phyloP scores from a whole-genome alignment of 1,140 invertebrate species.

The Aphidius ervi region DNA sequence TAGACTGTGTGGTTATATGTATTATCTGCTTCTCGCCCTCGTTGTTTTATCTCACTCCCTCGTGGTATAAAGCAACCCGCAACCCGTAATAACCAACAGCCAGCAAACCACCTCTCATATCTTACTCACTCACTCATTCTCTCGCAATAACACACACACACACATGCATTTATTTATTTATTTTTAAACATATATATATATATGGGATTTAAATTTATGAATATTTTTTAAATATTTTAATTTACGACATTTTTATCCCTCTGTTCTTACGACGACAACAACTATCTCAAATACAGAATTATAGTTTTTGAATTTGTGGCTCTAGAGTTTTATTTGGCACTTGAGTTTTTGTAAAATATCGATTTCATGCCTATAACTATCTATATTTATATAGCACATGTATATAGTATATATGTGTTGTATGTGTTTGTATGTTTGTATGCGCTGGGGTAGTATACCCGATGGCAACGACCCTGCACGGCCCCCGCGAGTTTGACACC shows the following conservation, averaged over 20 bases:
- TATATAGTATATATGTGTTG: neutral
- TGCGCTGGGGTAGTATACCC: conserved; percentile 36
- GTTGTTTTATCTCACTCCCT: conserved; percentile 4
- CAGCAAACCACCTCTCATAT: neutral
- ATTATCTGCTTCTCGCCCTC: conserved; percentile 13
- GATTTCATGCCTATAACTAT: conserved; percentile 30
- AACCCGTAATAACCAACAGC: neutral
- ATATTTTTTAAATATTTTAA: no score
- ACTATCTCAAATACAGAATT: no score
- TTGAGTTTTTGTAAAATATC: conserved; percentile 37
- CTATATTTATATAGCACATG: conserved; percentile 2
- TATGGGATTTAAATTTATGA: no score
- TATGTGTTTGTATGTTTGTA: conserved; percentile 8
- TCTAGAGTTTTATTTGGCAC: neutral
- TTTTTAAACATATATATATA: no score
- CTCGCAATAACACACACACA: no score
- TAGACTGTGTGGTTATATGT: neutral
- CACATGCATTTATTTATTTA: no score
- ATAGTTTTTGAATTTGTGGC: no score
- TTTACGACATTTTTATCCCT: neutral
- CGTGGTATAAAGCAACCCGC: neutral
- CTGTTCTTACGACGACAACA: no score
- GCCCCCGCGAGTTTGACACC: conserved; percentile 15
- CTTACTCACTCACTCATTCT: neutral
- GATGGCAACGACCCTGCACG: conserved; percentile 47